A percentile compares a stretch with the other conserved stretches of the same genome.
phyloP scores from a whole-genome alignment of 2,113 vertebrate genomes.

The Pavo muticus region DNA sequence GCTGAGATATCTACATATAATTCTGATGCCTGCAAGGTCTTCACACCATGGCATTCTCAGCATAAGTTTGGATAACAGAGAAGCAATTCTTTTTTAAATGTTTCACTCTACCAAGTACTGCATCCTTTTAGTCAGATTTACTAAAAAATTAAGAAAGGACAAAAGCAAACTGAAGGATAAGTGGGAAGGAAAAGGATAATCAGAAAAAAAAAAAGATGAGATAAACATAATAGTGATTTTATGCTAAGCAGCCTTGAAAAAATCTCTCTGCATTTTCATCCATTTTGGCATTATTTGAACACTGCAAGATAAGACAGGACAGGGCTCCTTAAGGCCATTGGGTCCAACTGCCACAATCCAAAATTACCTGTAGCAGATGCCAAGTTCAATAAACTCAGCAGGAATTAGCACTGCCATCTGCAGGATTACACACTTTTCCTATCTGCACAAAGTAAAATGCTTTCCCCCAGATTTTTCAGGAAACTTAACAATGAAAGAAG shows the following conservation, averaged over 20 bases:
- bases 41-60: not conserved
- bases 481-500: not conserved
- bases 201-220: not conserved
- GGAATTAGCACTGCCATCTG: not conserved
- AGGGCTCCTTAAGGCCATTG: fast-evolving
- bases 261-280: not conserved
- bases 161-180: not conserved
- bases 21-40: not conserved
- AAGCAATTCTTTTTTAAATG: not conserved
- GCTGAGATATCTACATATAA: not conserved
- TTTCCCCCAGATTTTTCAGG: not conserved
- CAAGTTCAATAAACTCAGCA: not conserved
- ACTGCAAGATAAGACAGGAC: not conserved
- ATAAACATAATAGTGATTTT: fast-evolving
- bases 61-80: not conserved
- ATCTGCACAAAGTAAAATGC: not conserved
- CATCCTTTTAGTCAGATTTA: not conserved
- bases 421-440: not conserved
- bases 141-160: not conserved
- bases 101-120: not conserved
- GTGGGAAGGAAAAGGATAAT: not conserved
- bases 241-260: not conserved
- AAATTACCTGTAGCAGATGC: not conserved
- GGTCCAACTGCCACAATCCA: not conserved
- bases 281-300: not conserved